Evolutionary conservation across 2,113 vertebrate genomes (phyloP).

Genomic region (Calcarius ornatus): DNA sequence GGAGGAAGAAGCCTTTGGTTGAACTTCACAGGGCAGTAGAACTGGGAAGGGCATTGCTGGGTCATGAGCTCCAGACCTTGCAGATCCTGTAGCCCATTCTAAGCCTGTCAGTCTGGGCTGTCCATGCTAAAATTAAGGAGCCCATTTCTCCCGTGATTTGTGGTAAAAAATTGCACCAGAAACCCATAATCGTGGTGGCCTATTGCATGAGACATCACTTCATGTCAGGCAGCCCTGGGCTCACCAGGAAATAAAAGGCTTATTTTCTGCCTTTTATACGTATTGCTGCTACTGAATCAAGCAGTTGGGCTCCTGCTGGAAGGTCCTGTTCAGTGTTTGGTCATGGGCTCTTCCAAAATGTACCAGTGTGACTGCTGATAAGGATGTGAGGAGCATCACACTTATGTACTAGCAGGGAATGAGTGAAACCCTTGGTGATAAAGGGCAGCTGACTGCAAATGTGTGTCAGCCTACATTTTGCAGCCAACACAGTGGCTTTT

Average conservation of each 20-base stretch:
- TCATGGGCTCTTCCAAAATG: not conserved
- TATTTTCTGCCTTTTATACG: not conserved
- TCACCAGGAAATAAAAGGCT: not conserved
- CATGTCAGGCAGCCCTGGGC: not conserved
- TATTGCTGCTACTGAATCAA: not conserved
- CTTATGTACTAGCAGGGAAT: not conserved
- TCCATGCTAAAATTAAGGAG: accelerated
- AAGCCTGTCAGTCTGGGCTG: accelerated
- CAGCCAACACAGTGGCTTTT: not conserved
- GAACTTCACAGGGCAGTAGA: not conserved
- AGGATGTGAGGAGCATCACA: not conserved
- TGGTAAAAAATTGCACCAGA: not conserved
- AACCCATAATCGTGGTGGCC: accelerated
- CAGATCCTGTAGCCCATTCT: accelerated
- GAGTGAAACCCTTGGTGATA: not conserved
- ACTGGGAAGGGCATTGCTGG: not conserved
- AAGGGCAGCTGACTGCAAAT: not conserved
- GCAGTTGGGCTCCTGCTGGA: not conserved
- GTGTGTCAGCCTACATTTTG: not conserved
- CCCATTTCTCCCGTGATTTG: accelerated
- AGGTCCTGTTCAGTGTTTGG: not conserved
- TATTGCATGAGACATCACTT: accelerated
- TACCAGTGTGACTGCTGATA: not conserved
- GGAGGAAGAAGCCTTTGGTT: not conserved
- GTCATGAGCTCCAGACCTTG: not conserved